phyloP scores from a whole-genome alignment of 1,140 invertebrate genomes.

The Sitophilus oryzae region DNA sequence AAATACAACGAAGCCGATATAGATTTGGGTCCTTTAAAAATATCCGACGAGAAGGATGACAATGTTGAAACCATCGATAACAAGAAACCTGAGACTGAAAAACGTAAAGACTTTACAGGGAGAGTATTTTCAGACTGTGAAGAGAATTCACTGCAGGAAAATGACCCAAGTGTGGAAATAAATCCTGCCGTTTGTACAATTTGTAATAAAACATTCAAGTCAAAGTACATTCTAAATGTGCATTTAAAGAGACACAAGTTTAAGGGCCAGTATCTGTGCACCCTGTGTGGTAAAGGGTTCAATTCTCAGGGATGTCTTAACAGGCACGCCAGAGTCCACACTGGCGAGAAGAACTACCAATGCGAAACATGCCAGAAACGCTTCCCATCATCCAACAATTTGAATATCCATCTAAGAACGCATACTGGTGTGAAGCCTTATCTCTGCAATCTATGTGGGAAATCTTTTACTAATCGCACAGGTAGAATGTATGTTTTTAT shows the following conservation, averaged over 20 bases:
- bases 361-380: slow-evolving; percentile 54
- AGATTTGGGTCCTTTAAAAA: slow-evolving; percentile 20
- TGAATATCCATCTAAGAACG: slow-evolving; percentile 30
- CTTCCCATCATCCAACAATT: slow-evolving; percentile 41
- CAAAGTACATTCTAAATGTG: slow-evolving; percentile 59
- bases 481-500: slow-evolving; percentile 3
- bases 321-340: slow-evolving; percentile 40
- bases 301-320: slow-evolving; percentile 33
- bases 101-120: background rate
- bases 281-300: slow-evolving; percentile 59
- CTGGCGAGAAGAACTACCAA: slow-evolving; percentile 55
- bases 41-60: slow-evolving; percentile 10
- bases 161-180: background rate
- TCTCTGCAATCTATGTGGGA: slow-evolving; percentile 36
- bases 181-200: slow-evolving; percentile 47
- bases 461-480: slow-evolving; percentile 34
- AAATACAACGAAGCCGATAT: slow-evolving; percentile 17
- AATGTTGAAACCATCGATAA: background rate
- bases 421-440: slow-evolving; percentile 32
- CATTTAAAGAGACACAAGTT: slow-evolving; percentile 64
- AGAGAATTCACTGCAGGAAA: background rate
- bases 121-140: background rate
- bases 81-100: background rate
- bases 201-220: slow-evolving; percentile 60
- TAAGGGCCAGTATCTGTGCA: slow-evolving; percentile 55